phyloP scores from a whole-genome alignment of 2,797 vertebrate genomes.

The Siniperca obscura region DNA sequence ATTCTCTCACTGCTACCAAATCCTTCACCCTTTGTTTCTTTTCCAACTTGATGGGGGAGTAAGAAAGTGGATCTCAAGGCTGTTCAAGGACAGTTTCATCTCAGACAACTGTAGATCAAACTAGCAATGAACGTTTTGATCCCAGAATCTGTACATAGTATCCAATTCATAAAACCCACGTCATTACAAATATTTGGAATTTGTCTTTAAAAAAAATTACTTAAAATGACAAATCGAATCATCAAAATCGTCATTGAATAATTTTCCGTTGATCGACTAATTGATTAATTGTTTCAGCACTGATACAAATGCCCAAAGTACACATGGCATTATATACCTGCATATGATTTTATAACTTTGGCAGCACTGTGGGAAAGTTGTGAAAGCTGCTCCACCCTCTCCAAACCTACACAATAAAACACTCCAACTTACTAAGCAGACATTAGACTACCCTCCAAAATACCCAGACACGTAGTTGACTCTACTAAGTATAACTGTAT shows the following conservation, averaged over 20 bases:
- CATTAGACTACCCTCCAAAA: not conserved
- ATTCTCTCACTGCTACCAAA: not conserved
- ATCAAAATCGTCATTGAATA: not conserved
- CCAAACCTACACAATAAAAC: not conserved
- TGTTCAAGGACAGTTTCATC: conserved; percentile 8
- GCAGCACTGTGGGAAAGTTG: too few relatives aligned
- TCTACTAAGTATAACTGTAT: not conserved
- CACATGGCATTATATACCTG: too few relatives aligned
- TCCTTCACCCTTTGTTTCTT: not conserved
- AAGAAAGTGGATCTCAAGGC: not conserved
- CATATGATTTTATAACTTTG: not conserved
- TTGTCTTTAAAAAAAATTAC: not conserved
- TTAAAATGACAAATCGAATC: not conserved
- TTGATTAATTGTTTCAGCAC: too few relatives aligned
- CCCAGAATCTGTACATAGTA: not conserved
- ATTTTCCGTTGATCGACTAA: not conserved
- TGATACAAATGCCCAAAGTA: too few relatives aligned
- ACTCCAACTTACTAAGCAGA: not conserved
- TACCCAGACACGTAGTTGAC: not conserved
- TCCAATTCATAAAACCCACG: not conserved
- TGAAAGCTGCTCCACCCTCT: not conserved
- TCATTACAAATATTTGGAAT: not conserved
- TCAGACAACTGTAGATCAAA: not conserved
- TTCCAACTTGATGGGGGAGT: not conserved
- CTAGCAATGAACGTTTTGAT: not conserved